Conservation (phyloP, 2,797 vertebrate genomes). For the Menidia menidia region DNA sequence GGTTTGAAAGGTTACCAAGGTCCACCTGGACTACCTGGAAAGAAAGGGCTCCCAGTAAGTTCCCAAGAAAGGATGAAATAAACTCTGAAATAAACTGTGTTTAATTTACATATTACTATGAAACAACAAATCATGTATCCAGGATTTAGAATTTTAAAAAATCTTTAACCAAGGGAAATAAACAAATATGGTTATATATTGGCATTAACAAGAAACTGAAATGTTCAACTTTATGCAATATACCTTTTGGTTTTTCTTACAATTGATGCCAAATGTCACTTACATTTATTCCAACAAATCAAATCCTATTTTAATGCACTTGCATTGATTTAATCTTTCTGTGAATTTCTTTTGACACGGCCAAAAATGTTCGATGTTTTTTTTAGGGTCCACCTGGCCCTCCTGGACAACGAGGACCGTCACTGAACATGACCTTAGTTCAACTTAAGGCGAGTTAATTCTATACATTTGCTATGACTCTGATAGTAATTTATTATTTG, state of each 20-base stretch:
- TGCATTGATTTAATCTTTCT: background rate
- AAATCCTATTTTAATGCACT: too few species aligned
- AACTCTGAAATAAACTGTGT: background rate
- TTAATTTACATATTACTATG: background rate
- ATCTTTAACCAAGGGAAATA: too few species aligned
- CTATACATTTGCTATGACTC: too few species aligned
- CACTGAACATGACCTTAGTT: conserved; percentile 77
- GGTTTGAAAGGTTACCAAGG: conserved; percentile 90
- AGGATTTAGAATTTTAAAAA: too few species aligned
- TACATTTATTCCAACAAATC: too few species aligned
- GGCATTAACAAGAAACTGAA: too few species aligned
- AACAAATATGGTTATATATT: too few species aligned
- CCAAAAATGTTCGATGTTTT: conserved; percentile 6
- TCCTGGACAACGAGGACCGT: conserved; percentile 82
- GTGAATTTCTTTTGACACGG: background rate
- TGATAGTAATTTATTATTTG: too few species aligned
- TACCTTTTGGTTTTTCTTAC: background rate
- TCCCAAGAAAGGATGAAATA: background rate
- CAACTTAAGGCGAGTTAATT: conserved; percentile 81
- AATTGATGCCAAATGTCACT: too few species aligned
- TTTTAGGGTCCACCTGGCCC: conserved; percentile 85
- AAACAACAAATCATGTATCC: too few species aligned
- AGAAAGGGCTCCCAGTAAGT: conserved; percentile 82
- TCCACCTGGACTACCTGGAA: conserved; percentile 80
- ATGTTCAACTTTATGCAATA: too few species aligned